These are phyloP conservation scores for Girardia tigrina DNA, from an alignment of 2,888 invertebrate species.

Conservation along the genomic window DNA sequence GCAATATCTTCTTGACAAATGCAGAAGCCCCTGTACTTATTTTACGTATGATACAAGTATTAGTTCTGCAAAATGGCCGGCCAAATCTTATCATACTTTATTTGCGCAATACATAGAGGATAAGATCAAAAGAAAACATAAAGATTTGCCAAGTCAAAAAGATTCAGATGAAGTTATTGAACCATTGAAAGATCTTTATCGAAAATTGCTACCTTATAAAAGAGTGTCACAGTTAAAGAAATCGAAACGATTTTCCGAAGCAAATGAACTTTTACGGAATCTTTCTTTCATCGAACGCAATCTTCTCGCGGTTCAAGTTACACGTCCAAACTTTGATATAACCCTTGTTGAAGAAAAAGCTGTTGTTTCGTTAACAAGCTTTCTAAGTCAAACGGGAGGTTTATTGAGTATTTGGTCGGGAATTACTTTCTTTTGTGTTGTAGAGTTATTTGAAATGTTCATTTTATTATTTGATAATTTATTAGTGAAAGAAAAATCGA, in stretches of 20 bases:
- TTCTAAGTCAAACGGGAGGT: constrained; percentile 36
- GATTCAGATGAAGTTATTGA: neutral
- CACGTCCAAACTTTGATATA: constrained; percentile 35
- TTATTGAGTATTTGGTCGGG: constrained; percentile 36
- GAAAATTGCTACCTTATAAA: neutral
- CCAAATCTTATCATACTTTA: constrained; percentile 27
- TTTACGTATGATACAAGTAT: constrained; percentile 34
- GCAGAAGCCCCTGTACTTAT: constrained; percentile 29
- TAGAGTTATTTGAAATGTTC: constrained; percentile 34
- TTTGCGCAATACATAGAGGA: neutral
- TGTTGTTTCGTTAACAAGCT: constrained; percentile 35
- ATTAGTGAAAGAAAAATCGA: neutral
- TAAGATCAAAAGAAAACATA: neutral
- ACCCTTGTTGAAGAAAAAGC: constrained; percentile 34
- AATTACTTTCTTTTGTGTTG: constrained; percentile 36
- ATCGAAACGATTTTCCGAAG: neutral
- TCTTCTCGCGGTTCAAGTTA: constrained; percentile 34
- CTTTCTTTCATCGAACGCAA: constrained; percentile 29
- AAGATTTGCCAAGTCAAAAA: neutral
- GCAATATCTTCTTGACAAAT: neutral
- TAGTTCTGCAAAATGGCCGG: constrained; percentile 34
- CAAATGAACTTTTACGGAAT: neutral
- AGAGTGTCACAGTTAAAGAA: neutral
- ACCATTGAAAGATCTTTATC: neutral
- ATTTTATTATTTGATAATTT: neutral